Evolutionary conservation across 1,140 invertebrate species (phyloP), one percentile per base, ranked within the genome.

Genomic region (Aphaenogaster floridana): DNA sequence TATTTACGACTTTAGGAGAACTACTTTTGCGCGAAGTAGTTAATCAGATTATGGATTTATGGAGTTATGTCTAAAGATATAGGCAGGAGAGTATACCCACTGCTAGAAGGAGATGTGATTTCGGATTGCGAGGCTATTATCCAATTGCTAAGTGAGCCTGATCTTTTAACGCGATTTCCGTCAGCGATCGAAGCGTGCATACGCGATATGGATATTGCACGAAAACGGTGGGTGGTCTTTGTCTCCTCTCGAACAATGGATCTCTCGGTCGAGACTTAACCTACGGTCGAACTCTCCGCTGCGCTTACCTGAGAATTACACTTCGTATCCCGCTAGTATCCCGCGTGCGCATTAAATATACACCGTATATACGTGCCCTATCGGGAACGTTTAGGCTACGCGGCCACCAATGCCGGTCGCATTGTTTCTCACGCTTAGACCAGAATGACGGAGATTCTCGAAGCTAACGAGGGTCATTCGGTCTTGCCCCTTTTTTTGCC

Each of bases 401-500:
- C 36, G 64, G 28, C 36, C n/a, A 11, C 7, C 17, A 34, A 52
- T 52, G 50, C 42, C 42, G 36, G 63, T 42, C 54, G 34, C 69
- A 76, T 76, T 76, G 69, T 84, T 84, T 84, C 80, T 84, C 80
- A 84, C 80, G 80, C 69, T 76, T 83, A 45, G 69, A 17, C 7
- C 52, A 15, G 48, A 36, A 36, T 15, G 15, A 7, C 69, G n/a
- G 68, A 52, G 48, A 80, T 4, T 45, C 34, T 39, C 34, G 48
- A 80, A 28, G 21, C 48, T 48, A 63, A 78, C 42, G 17, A 78
- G 57, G 34, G 39, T 78, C 42, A n/a, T n/a, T 74, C 21, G 21
- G 45, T 8, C 15, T 36, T 69, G 3, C 34, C 52, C n/a, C 4
- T 11, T 78, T 61, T 42, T 11, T 5, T 17, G 5, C 1, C 13